Base-by-base conservation (phyloP, 2,888 invertebrate species). In the Clitarchus hookeri region DNA sequence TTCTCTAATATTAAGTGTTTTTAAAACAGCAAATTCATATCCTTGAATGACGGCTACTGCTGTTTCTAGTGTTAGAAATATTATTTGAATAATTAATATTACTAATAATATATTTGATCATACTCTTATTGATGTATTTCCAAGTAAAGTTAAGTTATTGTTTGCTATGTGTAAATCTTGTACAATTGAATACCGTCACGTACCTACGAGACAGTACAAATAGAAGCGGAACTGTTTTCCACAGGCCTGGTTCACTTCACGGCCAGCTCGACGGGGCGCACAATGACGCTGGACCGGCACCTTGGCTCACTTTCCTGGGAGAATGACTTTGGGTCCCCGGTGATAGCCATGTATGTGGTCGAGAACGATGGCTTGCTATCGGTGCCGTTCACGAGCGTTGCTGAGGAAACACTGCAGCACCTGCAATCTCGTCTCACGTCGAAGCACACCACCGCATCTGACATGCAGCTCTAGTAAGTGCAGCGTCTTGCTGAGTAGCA, bases 261-360 rank as follows among this genome's bases (percentile, higher is more conserved):
- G 0, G 97, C 97, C 0, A 98, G 98, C 89, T 97, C 97, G 0
- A 96, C 95, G 89, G 98, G 98, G 0, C 93, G 95, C 86, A 93
- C 98, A 53, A 94, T 97, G 88, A 98, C 98, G 0, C 93, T 98
- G 88, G 96, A 98, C 90, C 94, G 96, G 84, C 94, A 94, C 89
- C 93, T 95, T n/a, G 97, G 98, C 0, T 95, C 95, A 87, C 93
- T 97, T 84, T 92, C 97, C 36, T 99, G 99, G 99, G 95, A 97
- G 88, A 94, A 94, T 84, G 96, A 98, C 91, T 94, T 98, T 78
- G 95, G 95, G 85, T 97, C 98, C 80, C 98, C 99, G 0, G 96
- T 99, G 0, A 96, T 99, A 84, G 98, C 97, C 0, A 95, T 97
- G 87, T 99, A 98, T 91, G 91, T 96, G 25, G 91, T 96, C 86